Conservation (phyloP, 2,113 vertebrate species). For the Xiphias gladius region DNA sequence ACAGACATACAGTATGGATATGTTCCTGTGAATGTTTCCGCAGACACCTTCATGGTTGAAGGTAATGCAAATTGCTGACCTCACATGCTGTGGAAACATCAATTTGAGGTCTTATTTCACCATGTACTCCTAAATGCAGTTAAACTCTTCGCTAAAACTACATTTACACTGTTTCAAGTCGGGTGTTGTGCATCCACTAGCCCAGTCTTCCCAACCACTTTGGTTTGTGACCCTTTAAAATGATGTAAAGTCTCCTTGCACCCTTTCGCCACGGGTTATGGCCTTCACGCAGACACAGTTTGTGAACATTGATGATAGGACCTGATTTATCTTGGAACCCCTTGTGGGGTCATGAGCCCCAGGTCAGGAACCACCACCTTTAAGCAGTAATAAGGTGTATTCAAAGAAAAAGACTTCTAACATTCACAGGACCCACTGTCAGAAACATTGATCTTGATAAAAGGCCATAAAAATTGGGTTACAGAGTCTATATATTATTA, state of each 20-base stretch:
- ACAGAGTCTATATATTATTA: background rate
- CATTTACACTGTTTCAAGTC: background rate
- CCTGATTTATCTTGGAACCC: background rate
- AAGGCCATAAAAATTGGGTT: too few relatives aligned
- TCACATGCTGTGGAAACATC: slow-evolving; percentile 9
- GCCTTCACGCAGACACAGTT: background rate
- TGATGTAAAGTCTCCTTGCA: background rate
- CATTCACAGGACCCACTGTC: background rate
- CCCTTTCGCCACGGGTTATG: background rate
- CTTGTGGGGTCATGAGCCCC: too few relatives aligned
- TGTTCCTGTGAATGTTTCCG: slow-evolving; percentile 1
- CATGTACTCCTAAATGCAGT: background rate
- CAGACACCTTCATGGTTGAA: slow-evolving; percentile 12
- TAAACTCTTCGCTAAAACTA: background rate
- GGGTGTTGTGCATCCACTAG: background rate
- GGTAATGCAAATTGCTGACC: slow-evolving; percentile 33
- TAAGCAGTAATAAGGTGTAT: background rate
- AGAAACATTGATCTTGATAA: background rate
- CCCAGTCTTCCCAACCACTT: background rate
- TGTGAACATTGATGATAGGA: background rate
- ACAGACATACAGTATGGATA: background rate
- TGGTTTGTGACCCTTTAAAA: background rate
- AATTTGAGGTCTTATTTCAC: slow-evolving; percentile 17
- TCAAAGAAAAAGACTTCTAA: background rate
- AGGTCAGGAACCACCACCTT: background rate